phyloP scores from a whole-genome alignment of 1,140 invertebrate species.

The Gyrodactylus bullatarudis region DNA sequence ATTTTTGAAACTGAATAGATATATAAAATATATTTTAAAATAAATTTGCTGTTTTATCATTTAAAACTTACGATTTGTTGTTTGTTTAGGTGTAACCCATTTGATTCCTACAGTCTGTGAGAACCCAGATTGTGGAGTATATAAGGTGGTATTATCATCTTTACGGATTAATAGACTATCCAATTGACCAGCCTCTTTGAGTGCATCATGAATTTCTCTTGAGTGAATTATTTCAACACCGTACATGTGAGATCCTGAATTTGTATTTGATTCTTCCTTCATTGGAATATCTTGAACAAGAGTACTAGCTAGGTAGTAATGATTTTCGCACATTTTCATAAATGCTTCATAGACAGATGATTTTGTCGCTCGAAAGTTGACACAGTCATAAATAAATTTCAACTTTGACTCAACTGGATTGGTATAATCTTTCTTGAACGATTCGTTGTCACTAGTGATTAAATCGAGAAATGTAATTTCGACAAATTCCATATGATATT shows the following conservation, averaged over 20 bases:
- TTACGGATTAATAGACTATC: neutral
- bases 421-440: neutral
- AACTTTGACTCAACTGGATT: neutral
- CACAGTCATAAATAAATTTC: neutral
- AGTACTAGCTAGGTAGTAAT: neutral
- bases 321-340: neutral
- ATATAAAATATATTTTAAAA: too few relatives aligned
- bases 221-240: conserved; percentile 3
- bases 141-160: neutral
- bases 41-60: too few relatives aligned
- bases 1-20: too few relatives aligned
- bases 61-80: neutral
- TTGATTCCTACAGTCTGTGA: neutral
- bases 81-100: conserved; percentile 2
- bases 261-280: neutral
- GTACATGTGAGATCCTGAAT: neutral
- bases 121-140: neutral
- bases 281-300: conserved; percentile 2
- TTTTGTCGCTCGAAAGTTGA: neutral
- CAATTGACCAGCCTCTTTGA: neutral
- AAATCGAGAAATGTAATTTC: neutral
- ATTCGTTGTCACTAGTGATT: neutral
- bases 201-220: neutral
- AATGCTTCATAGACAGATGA: neutral
- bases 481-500: neutral